Evolutionary conservation across 1,140 invertebrate genomes (phyloP).

Genomic region (Brachionus rubens): DNA sequence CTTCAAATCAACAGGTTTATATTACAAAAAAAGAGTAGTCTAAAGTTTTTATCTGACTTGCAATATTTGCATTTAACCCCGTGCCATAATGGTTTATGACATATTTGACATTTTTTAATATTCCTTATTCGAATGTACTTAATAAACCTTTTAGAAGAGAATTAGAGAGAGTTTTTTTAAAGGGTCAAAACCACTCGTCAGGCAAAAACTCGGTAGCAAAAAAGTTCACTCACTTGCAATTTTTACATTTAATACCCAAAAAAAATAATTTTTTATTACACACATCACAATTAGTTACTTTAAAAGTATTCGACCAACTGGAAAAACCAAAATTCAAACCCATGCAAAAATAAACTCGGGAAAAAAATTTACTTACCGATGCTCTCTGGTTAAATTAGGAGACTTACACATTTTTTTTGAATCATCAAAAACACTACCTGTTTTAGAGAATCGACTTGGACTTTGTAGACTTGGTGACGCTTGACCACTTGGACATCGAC

Average conservation of each 20-base stretch:
- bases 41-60: conserved; percentile 42
- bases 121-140: conserved; percentile 45
- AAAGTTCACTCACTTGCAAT: conserved; percentile 37
- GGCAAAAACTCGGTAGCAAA: not conserved
- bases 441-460: conserved; percentile 1
- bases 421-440: not conserved
- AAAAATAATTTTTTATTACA: conserved; percentile 33
- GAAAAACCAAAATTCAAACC: not conserved
- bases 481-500: conserved; percentile 21
- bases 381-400: not conserved
- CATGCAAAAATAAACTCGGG: not conserved
- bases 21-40: not conserved
- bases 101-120: conserved; percentile 36
- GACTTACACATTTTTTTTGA: not conserved
- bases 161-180: too few species aligned
- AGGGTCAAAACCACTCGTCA: too few species aligned
- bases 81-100: conserved; percentile 37
- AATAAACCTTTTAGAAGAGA: too few species aligned
- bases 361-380: not conserved
- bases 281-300: conserved; percentile 40
- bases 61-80: conserved; percentile 46
- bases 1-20: not conserved
- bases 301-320: conserved; percentile 42
- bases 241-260: conserved; percentile 40
- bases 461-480: conserved; percentile 13